A percentile compares a stretch with the other conserved stretches of the same genome.
Evolutionary conservation across 35 echinoderm and acorn worm species (phyloP).

Genomic region (Chiridota heheva): DNA sequence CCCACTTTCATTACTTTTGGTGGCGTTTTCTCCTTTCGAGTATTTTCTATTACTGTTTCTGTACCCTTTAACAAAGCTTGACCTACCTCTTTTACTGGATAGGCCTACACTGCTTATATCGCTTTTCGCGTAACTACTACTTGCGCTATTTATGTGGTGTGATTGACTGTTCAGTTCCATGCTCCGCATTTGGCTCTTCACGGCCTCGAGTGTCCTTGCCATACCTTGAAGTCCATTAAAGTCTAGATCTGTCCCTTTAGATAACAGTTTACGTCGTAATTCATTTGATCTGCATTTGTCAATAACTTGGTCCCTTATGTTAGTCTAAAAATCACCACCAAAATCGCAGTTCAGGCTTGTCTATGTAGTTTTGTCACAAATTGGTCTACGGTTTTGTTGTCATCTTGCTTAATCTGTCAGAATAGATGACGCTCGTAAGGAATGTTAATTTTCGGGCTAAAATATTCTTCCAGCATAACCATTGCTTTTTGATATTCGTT

Average conservation of each 20-base stretch:
- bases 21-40: no score
- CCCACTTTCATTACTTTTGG: background rate
- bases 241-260: conserved; percentile 4
- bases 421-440: conserved; percentile 21
- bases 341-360: conserved; percentile 25
- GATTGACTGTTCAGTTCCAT: conserved; percentile 4
- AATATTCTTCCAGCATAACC: background rate
- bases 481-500: conserved; percentile 20
- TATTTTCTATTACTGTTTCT: background rate
- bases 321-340: background rate
- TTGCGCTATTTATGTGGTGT: background rate
- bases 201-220: background rate
- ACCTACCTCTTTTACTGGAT: background rate
- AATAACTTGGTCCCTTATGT: conserved; percentile 19
- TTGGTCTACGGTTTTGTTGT: conserved; percentile 2
- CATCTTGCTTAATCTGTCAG: conserved; percentile 5
- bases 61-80: background rate
- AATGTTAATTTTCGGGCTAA: conserved; percentile 17
- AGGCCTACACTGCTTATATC: background rate
- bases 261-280: background rate
- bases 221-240: background rate
- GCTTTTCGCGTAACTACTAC: background rate
- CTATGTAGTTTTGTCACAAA: background rate
- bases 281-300: background rate
- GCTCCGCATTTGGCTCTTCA: background rate